phyloP scores from a whole-genome alignment of 2,888 invertebrate genomes.

The Hirtodrosophila duncani region DNA sequence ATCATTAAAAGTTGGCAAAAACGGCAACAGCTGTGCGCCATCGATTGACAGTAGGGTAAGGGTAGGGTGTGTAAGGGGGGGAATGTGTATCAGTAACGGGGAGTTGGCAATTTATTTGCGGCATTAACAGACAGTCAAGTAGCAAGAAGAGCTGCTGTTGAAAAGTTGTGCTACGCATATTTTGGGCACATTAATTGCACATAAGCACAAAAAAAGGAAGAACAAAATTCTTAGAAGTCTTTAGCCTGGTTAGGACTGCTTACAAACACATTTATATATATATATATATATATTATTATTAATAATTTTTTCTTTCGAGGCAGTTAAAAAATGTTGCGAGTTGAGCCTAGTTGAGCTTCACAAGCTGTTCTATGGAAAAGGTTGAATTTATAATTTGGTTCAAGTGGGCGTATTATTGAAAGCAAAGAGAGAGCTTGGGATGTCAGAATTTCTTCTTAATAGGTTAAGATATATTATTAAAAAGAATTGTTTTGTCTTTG shows the following conservation, averaged over 20 bases:
- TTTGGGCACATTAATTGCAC: slow-evolving; percentile 56
- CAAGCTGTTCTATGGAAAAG: too few species aligned
- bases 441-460: too few species aligned
- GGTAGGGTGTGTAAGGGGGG: background rate
- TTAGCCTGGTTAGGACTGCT: too few species aligned
- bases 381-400: too few species aligned
- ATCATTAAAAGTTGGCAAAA: slow-evolving; percentile 67
- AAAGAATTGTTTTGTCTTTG: too few species aligned
- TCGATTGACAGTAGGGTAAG: slow-evolving; percentile 39
- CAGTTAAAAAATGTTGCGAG: slow-evolving; percentile 7
- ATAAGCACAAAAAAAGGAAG: background rate
- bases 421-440: too few species aligned
- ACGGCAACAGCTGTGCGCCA: slow-evolving; percentile 58
- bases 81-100: slow-evolving; percentile 12
- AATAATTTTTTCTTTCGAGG: slow-evolving; percentile 2
- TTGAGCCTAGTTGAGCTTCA: too few species aligned
- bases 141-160: slow-evolving; percentile 40
- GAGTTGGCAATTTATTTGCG: slow-evolving; percentile 52
- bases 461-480: too few species aligned
- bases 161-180: slow-evolving; percentile 47
- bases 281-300: slow-evolving; percentile 14
- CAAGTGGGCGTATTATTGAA: too few species aligned
- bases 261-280: too few species aligned
- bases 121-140: slow-evolving; percentile 65
- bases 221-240: background rate